These are phyloP conservation scores for Gonioctena quinquepunctata DNA, from an alignment of 1,140 invertebrate genomes.

Conservation along the genomic window DNA sequence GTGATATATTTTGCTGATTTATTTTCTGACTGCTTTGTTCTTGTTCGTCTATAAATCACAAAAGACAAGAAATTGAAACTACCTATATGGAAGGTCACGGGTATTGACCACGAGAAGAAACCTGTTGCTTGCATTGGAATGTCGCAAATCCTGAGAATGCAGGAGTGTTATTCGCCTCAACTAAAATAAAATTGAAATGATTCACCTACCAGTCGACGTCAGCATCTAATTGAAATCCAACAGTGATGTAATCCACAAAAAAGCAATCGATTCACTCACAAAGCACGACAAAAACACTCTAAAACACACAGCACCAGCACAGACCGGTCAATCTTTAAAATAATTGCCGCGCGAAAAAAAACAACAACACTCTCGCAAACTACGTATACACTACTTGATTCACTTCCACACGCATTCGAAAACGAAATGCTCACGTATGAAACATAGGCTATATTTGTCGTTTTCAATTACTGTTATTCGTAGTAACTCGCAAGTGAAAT, in stretches of 20 bases:
- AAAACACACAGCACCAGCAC: background rate
- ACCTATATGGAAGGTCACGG: constrained; percentile 3
- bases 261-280: background rate
- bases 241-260: background rate
- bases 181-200: background rate
- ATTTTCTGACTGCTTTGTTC: no score
- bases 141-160: background rate
- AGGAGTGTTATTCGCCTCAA: background rate
- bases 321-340: background rate
- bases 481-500: background rate
- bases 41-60: no score
- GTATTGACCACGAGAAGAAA: background rate
- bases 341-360: background rate
- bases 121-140: background rate
- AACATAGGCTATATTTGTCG: background rate
- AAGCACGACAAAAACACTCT: background rate
- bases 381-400: no score
- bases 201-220: background rate
- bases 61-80: no score
- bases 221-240: background rate
- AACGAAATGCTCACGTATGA: background rate
- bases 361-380: background rate
- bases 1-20: no score
- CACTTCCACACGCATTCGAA: background rate
- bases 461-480: background rate